Percentiles rank a stretch among this genome's conserved stretches.
Evolutionary conservation across 1,140 invertebrate genomes (phyloP).

Genomic region (Drosophila rhopaloa): DNA sequence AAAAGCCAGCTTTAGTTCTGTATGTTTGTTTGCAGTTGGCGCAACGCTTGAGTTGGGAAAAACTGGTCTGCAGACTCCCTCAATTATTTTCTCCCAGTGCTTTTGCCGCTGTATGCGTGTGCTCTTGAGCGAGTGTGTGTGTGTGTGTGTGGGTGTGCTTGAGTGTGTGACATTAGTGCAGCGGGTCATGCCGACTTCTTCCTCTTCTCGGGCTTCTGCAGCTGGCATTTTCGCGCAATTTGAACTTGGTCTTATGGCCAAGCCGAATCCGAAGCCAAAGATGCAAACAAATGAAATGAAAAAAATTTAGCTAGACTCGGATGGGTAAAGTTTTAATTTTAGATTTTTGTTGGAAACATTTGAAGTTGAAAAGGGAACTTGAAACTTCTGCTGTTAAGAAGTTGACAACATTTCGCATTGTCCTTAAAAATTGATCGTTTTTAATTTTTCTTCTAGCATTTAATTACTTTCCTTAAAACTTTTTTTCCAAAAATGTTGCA

Average conservation of each 20-base stretch:
- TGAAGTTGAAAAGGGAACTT: not conserved
- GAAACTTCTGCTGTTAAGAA: not conserved
- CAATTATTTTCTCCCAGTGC: conserved; percentile 27
- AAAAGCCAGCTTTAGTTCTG: conserved; percentile 51
- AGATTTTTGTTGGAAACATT: conserved; percentile 6
- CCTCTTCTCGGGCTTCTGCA: conserved; percentile 7
- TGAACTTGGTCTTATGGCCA: conserved; percentile 46
- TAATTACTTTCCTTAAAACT: not conserved
- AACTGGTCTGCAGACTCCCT: conserved; percentile 33
- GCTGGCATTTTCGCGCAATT: conserved; percentile 38
- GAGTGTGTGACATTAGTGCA: conserved; percentile 64
- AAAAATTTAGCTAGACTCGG: not conserved
- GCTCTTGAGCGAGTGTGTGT: conserved; percentile 5
- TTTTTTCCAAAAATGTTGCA: not conserved
- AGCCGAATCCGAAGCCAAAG: conserved; percentile 35
- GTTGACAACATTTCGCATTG: not conserved
- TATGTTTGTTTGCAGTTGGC: conserved; percentile 66
- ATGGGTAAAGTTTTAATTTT: conserved; percentile 27
- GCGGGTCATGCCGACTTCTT: conserved; percentile 49
- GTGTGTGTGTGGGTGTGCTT: conserved; percentile 11
- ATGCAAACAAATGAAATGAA: conserved; percentile 22
- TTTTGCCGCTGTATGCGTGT: conserved; percentile 3
- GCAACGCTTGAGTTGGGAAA: conserved; percentile 47
- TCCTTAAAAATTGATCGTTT: not conserved
- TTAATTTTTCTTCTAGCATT: not conserved